These are phyloP conservation scores for Ethmia dodecea DNA, from an alignment of 2,888 invertebrate genomes.

Conservation along the genomic window DNA sequence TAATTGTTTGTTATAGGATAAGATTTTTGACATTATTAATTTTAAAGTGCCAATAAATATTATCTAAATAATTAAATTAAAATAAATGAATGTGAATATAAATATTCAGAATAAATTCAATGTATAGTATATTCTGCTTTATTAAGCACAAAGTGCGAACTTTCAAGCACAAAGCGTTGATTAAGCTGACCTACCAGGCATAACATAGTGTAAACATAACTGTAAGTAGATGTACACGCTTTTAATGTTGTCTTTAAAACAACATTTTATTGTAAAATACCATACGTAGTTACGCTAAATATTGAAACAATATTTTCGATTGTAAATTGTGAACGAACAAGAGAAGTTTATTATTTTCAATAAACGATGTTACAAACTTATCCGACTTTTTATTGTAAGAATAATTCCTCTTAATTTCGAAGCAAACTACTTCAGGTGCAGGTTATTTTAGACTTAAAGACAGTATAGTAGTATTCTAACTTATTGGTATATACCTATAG, in stretches of 20 bases:
- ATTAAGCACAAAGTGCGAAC: slow-evolving; percentile 11
- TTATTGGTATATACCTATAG: too few relatives aligned
- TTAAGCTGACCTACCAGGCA: slow-evolving; percentile 9
- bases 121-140: slow-evolving; percentile 4
- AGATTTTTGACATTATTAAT: slow-evolving; percentile 1
- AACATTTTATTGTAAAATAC: slow-evolving; percentile 26
- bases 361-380: slow-evolving; percentile 54
- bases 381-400: background rate
- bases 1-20: background rate
- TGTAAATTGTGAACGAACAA: slow-evolving; percentile 43
- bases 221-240: slow-evolving; percentile 25
- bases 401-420: too few relatives aligned
- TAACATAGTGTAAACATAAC: background rate
- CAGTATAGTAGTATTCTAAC: too few relatives aligned
- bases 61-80: slow-evolving; percentile 1
- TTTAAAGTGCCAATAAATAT: slow-evolving; percentile 15
- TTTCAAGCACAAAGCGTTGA: slow-evolving; percentile 7
- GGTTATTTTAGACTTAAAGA: too few relatives aligned
- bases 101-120: background rate
- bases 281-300: slow-evolving; percentile 24
- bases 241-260: slow-evolving; percentile 28
- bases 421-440: too few relatives aligned
- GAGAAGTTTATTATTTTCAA: slow-evolving; percentile 69
- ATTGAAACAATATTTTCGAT: slow-evolving; percentile 36
- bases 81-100: too few relatives aligned